Conservation (phyloP, 2,888 invertebrate species). For the Axea sp. region DNA sequence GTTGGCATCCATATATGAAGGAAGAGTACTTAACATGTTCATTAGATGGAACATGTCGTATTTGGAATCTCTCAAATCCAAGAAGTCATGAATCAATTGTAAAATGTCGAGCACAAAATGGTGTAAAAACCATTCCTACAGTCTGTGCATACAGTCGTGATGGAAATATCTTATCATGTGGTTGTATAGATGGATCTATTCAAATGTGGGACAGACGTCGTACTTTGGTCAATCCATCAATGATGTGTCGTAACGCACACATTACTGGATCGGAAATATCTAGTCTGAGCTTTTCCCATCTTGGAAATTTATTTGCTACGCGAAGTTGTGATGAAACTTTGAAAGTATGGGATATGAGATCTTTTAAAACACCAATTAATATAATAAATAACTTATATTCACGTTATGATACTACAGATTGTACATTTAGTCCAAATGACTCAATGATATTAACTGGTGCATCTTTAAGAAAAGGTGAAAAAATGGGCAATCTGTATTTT, state of each 20-base stretch:
- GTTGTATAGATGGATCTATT: slow-evolving; percentile 95
- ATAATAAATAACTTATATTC: slow-evolving; percentile 87
- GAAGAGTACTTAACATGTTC: slow-evolving; percentile 97
- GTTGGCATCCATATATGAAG: slow-evolving; percentile 94
- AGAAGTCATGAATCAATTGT: slow-evolving; percentile 90
- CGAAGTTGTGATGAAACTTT: slow-evolving; percentile 95
- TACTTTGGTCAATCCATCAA: slow-evolving; percentile 92
- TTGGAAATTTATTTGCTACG: slow-evolving; percentile 88
- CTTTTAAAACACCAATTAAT: slow-evolving; percentile 88
- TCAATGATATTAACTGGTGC: slow-evolving; percentile 92
- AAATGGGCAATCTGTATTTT: slow-evolving; percentile 87
- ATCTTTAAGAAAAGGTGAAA: slow-evolving; percentile 85
- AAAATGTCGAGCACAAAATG: slow-evolving; percentile 92
- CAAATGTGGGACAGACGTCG: slow-evolving; percentile 98
- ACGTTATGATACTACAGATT: slow-evolving; percentile 90
- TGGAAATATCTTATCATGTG: slow-evolving; percentile 93
- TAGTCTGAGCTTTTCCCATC: slow-evolving; percentile 92
- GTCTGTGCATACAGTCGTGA: slow-evolving; percentile 91
- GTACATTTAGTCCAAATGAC: slow-evolving; percentile 94
- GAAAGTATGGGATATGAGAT: slow-evolving; percentile 96
- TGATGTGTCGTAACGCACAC: slow-evolving; percentile 90
- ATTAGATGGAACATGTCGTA: slow-evolving; percentile 91
- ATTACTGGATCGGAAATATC: slow-evolving; percentile 89
- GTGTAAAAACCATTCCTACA: slow-evolving; percentile 91
- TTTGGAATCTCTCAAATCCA: slow-evolving; percentile 90